A percentile compares a stretch with the other conserved stretches of the same genome.
phyloP scores from a whole-genome alignment of 2,797 vertebrate genomes.

The Alca torda region DNA sequence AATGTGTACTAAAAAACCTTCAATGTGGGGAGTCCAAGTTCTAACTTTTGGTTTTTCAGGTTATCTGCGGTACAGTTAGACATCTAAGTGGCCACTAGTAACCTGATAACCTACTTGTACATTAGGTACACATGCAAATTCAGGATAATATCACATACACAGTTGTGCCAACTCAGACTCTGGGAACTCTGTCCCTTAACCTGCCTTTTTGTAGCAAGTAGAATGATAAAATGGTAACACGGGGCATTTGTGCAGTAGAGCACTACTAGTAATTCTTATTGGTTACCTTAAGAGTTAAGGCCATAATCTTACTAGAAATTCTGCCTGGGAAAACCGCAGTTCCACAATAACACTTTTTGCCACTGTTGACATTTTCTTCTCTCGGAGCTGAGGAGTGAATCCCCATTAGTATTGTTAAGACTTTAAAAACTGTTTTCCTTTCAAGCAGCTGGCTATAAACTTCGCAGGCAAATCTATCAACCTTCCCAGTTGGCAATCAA shows the following conservation, averaged over 20 bases:
- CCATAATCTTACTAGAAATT: not conserved
- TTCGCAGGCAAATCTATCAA: not conserved
- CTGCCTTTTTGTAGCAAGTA: not conserved
- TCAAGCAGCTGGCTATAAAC: slow-evolving; percentile 9
- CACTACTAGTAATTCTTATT: not conserved
- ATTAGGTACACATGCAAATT: not conserved
- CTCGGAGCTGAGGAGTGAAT: not conserved
- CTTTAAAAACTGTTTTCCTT: slow-evolving; percentile 1
- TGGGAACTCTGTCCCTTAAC: not conserved
- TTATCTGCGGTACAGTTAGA: not conserved
- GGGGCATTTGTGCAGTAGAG: not conserved
- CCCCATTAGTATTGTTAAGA: not conserved
- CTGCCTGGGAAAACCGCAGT: not conserved
- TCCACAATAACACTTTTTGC: not conserved
- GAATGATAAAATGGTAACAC: not conserved
- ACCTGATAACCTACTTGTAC: not conserved
- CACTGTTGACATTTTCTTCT: not conserved
- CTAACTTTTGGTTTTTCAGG: not conserved
- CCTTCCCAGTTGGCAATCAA: not conserved
- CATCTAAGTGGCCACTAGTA: not conserved
- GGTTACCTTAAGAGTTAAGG: not conserved
- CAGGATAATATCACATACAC: not conserved
- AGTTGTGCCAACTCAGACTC: not conserved
- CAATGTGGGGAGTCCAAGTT: not conserved
- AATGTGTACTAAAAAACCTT: accelerated